Evolutionary conservation across 1,140 invertebrate genomes (phyloP).

Genomic region (Oryctes rhinoceros): DNA sequence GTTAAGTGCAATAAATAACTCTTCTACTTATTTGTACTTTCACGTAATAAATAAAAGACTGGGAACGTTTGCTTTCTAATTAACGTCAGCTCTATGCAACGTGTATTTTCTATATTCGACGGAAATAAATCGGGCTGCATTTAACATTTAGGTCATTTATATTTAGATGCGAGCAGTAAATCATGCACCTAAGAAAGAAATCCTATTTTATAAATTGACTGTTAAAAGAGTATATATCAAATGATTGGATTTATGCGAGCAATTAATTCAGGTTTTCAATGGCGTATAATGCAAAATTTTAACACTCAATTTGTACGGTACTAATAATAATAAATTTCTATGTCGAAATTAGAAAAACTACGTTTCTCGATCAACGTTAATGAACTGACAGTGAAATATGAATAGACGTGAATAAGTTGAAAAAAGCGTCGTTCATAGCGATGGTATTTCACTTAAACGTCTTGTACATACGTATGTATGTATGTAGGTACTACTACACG

Average conservation of each 20-base stretch:
- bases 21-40: not conserved
- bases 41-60: slow-evolving; percentile 18
- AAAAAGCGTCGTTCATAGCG: not conserved
- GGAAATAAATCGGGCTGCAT: slow-evolving; percentile 15
- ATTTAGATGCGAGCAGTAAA: slow-evolving; percentile 15
- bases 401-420: not conserved
- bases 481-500: not conserved
- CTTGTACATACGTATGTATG: not conserved
- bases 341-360: not conserved
- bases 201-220: slow-evolving; percentile 24
- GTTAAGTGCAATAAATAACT: slow-evolving; percentile 15
- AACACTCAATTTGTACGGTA: slow-evolving; percentile 19
- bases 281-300: slow-evolving; percentile 14
- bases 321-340: slow-evolving; percentile 25
- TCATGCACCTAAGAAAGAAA: slow-evolving; percentile 25
- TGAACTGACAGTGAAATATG: slow-evolving; percentile 19
- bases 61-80: slow-evolving; percentile 21
- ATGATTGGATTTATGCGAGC: not conserved
- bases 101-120: slow-evolving; percentile 4
- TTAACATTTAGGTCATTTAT: slow-evolving; percentile 27
- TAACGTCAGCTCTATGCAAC: slow-evolving; percentile 5
- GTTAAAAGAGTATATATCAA: slow-evolving; percentile 24
- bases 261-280: slow-evolving; percentile 6
- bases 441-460: not conserved
- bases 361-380: not conserved